Conservation (phyloP, 2,888 invertebrate species). For the Chouioia cunea region DNA sequence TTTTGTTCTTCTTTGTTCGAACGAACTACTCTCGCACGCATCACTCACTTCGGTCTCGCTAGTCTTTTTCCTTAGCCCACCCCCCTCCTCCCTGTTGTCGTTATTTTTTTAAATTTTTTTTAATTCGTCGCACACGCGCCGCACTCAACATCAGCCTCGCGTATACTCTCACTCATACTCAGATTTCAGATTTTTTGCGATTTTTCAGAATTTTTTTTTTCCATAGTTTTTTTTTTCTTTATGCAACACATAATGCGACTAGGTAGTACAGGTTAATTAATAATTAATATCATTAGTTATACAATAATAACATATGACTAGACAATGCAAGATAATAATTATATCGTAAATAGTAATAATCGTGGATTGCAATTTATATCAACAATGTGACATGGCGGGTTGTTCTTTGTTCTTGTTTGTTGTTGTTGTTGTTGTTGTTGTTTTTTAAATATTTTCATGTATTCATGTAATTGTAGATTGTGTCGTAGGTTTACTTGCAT, state of each 20-base stretch:
- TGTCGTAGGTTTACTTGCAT: conserved; percentile 55
- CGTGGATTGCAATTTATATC: conserved; percentile 68
- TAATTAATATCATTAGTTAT: conserved; percentile 69
- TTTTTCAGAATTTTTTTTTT: conserved; percentile 56
- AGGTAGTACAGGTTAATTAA: conserved; percentile 69
- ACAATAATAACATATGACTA: conserved; percentile 69
- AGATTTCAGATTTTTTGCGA: conserved; percentile 48
- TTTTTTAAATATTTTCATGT: conserved; percentile 45
- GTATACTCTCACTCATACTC: conserved; percentile 20
- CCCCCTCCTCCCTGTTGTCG: conserved; percentile 9
- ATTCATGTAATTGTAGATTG: conserved; percentile 52
- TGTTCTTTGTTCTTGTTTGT: conserved; percentile 48
- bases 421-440: conserved; percentile 37
- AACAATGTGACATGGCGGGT: conserved; percentile 67
- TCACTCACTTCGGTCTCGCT: conserved; percentile 10
- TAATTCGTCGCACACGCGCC: conserved; percentile 30
- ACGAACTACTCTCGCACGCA: conserved; percentile 20
- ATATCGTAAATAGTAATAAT: conserved; percentile 69
- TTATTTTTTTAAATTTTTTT: conserved; percentile 22
- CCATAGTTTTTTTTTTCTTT: conserved; percentile 53
- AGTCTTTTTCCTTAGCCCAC: not conserved
- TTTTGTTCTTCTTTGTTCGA: conserved; percentile 23
- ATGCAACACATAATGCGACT: conserved; percentile 69
- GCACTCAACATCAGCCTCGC: conserved; percentile 7
- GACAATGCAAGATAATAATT: conserved; percentile 69